These are phyloP conservation scores for Cyclopterus lumpus DNA, from an alignment of 2,797 vertebrate species.

Conservation along the genomic window DNA sequence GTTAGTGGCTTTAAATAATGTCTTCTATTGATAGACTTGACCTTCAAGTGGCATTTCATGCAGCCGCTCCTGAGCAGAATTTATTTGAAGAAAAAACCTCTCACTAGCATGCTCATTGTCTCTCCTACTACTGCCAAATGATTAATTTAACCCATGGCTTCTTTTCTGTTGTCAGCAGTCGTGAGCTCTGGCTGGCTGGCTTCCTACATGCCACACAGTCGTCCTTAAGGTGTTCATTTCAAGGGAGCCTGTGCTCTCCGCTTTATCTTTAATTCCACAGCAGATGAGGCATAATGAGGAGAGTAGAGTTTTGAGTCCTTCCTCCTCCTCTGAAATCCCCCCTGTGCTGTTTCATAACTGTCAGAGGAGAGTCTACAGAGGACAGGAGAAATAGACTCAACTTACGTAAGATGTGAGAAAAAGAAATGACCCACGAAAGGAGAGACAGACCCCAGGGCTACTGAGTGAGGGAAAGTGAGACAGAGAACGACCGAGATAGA, in stretches of 20 bases:
- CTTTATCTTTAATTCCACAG: conserved; percentile 71
- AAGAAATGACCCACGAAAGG: conserved; percentile 57
- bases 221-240: conserved; percentile 65
- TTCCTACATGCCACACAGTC: conserved; percentile 47
- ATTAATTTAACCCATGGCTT: conserved; percentile 63
- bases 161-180: conserved; percentile 59
- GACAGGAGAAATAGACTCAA: conserved; percentile 73
- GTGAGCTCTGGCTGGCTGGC: conserved; percentile 47
- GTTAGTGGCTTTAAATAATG: conserved; percentile 58
- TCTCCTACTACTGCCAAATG: conserved; percentile 54
- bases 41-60: conserved; percentile 68
- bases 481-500: conserved; percentile 28
- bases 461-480: conserved; percentile 59
- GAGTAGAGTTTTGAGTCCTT: conserved; percentile 57
- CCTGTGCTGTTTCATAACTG: conserved; percentile 76
- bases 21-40: conserved; percentile 59
- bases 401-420: conserved; percentile 76
- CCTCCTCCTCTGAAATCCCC: conserved; percentile 68
- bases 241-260: conserved; percentile 64
- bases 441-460: conserved; percentile 70
- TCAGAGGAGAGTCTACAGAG: conserved; percentile 76
- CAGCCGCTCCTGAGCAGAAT: conserved; percentile 36
- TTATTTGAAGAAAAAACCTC: conserved; percentile 24
- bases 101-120: conserved; percentile 42
- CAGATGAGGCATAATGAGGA: conserved; percentile 73